Evolutionary conservation across 35 echinoderm and acorn worm genomes (phyloP).

Genomic region (Patiria miniata): DNA sequence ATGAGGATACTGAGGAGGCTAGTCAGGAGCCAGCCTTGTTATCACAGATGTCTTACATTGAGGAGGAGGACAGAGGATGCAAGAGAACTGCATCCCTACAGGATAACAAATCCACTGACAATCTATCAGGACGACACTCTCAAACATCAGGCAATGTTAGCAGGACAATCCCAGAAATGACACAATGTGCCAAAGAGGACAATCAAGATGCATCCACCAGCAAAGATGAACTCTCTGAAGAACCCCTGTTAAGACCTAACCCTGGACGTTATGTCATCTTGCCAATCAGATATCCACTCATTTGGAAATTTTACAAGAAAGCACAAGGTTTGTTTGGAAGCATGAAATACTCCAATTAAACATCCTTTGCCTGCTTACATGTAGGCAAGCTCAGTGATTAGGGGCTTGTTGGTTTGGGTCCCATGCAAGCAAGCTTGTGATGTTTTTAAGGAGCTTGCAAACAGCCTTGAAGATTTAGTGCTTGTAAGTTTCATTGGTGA

Average conservation of each 20-base stretch:
- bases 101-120: not conserved
- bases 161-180: not conserved
- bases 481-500: too few relatives aligned
- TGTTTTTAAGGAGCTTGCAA: too few relatives aligned
- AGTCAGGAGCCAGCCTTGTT: not conserved
- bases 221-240: slow-evolving; percentile 34
- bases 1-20: not conserved
- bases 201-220: not conserved
- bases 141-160: not conserved
- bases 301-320: slow-evolving; percentile 94
- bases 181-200: not conserved
- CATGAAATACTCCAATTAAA: not conserved
- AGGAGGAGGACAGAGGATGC: not conserved
- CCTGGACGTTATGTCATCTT: slow-evolving; percentile 76
- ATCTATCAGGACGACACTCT: not conserved
- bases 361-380: not conserved
- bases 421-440: too few relatives aligned
- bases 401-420: not conserved
- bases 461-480: too few relatives aligned
- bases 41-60: slow-evolving; percentile 14
- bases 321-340: slow-evolving; percentile 71
- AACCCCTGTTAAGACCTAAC: slow-evolving; percentile 73
- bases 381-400: not conserved
- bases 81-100: not conserved
- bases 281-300: slow-evolving; percentile 84